Conservation (phyloP, 2,888 invertebrate genomes). For the Charanyca ferruginea region DNA sequence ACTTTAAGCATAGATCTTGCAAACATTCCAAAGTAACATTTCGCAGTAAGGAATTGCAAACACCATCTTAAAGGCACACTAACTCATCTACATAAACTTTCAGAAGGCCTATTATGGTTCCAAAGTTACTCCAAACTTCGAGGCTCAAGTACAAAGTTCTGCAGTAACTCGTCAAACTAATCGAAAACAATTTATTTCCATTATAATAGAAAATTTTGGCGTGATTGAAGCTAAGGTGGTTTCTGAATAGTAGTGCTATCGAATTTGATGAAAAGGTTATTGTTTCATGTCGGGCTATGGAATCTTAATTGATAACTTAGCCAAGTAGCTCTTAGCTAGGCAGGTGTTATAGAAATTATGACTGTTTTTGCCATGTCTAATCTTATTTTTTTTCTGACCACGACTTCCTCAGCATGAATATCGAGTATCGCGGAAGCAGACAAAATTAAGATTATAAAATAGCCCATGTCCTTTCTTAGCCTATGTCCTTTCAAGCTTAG, state of each 20-base stretch:
- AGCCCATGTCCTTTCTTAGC: no score
- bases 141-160: conserved; percentile 53
- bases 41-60: conserved; percentile 26
- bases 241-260: conserved; percentile 12
- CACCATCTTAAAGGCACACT: conserved; percentile 23
- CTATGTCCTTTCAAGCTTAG: no score
- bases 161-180: conserved; percentile 60
- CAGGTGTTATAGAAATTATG: no score
- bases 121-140: conserved; percentile 50
- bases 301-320: conserved; percentile 15
- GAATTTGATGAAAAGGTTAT: conserved; percentile 26
- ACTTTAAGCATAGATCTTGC: background rate
- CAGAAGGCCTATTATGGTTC: conserved; percentile 36
- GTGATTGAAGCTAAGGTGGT: conserved; percentile 41
- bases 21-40: conserved; percentile 24
- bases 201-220: conserved; percentile 54
- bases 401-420: no score
- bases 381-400: no score
- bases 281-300: conserved; percentile 12
- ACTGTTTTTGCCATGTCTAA: no score
- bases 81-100: conserved; percentile 49
- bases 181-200: conserved; percentile 63
- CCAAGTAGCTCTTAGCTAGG: no score
- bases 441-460: no score
- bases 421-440: no score